These are phyloP conservation scores for Acridotheres tristis DNA, from an alignment of 2,797 vertebrate genomes.

Conservation along the genomic window DNA sequence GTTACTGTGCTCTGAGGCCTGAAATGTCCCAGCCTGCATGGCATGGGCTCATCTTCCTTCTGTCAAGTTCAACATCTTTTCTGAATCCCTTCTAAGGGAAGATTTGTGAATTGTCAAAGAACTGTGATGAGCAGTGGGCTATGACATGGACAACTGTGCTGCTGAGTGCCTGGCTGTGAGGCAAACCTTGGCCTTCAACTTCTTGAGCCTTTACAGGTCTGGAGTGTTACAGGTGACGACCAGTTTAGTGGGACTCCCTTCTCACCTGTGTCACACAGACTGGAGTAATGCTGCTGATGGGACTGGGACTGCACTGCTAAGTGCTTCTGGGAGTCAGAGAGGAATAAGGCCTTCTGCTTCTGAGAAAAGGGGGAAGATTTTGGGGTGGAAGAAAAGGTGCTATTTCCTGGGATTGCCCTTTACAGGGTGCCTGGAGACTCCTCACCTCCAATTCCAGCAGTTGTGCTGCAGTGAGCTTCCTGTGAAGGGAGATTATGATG, in stretches of 20 bases:
- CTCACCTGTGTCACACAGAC: not conserved
- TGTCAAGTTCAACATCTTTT: not conserved
- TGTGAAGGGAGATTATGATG: not conserved
- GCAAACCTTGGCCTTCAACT: not conserved
- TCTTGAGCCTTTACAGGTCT: not conserved
- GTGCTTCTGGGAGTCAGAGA: not conserved
- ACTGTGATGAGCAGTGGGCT: not conserved
- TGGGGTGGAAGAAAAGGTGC: not conserved
- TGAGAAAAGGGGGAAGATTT: not conserved
- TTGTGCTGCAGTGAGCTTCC: not conserved
- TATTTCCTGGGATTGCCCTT: not conserved
- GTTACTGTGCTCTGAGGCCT: conserved; percentile 41
- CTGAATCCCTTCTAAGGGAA: not conserved
- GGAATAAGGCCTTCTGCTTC: not conserved
- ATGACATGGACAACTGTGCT: not conserved
- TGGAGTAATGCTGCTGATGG: not conserved
- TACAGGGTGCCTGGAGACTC: not conserved
- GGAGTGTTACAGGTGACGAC: not conserved
- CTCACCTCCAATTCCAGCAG: not conserved
- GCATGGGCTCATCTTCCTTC: not conserved
- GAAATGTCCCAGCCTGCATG: not conserved
- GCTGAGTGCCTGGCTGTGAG: not conserved
- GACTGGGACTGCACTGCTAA: not conserved
- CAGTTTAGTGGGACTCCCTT: not conserved
- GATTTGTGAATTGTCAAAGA: not conserved